Base-by-base conservation (phyloP, 2,888 invertebrate species). In the Tenthredo scrophulariae region DNA sequence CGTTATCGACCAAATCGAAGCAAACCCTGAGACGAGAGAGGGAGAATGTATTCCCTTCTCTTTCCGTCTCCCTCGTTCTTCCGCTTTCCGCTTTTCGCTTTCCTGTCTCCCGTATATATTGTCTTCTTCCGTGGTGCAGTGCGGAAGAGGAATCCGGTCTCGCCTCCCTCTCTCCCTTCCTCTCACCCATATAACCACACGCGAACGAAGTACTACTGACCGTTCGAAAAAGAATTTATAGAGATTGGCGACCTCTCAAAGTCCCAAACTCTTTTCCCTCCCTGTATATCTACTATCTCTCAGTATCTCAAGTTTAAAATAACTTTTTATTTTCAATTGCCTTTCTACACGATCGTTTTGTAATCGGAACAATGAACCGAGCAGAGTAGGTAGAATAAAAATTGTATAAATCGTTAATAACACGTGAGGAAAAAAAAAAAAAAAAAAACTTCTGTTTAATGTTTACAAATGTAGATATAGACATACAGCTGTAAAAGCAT, bases 1-100 rank as follows among this genome's bases (percentile, higher is more conserved):
- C 62, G 65, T 85, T 82, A 67, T 74, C 72, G 80, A 75, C 74
- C 46, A 72, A 84, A 84, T 75, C 85, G 85, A 72, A 79, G 54
- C 83, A 74, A 83, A 77, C 83, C 70, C 82, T 65, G 75, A 65
- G 70, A 75, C 70, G 15, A 54, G 79, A 84, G 70, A 62, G 80
- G 79, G 74, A 70, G 85, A 46, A 65, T 50, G 40, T 62, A 62
- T 37, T 37, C n/a, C 18, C 79, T 13, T 84, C 65, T 18, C 33
- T 54, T 22, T 79, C 83, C 33, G 18, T 7, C 37, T 58, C 15
- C 65, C 82, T 58, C 82, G 62, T 62, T 65, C 82, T 50, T 77
- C 37, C 58, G 18, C 58, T 13, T 54, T 77, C 50, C 84, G 58
- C 75, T 26, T 74, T 75, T 15, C 62, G 84, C 65, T n/a, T 84